phyloP scores from a whole-genome alignment of 92 coral and sea anemone species.

The Phenganax subtilis region DNA sequence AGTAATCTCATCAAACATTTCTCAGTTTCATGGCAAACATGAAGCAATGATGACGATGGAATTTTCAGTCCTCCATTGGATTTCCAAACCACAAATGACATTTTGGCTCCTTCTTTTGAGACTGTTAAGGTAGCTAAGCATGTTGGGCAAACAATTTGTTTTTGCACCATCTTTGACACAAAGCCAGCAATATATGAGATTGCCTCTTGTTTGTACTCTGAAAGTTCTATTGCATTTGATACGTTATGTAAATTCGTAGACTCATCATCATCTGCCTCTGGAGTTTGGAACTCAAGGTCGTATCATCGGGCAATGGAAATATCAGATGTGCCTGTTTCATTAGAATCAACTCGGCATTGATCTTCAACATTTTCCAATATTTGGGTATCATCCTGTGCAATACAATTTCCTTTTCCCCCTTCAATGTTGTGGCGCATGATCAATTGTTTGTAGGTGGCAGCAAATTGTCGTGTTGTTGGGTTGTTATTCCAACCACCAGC shows the following conservation, averaged over 20 bases:
- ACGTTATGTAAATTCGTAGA: background rate
- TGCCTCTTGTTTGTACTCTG: background rate
- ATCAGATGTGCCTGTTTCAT: background rate
- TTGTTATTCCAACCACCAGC: slow-evolving; percentile 18
- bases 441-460: slow-evolving; percentile 1
- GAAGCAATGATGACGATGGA: background rate
- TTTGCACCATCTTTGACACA: background rate
- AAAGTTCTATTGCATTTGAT: background rate
- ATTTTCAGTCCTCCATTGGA: background rate
- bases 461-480: background rate
- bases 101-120: background rate
- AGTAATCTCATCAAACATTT: background rate
- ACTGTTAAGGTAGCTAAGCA: background rate
- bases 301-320: background rate
- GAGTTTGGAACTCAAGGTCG: background rate
- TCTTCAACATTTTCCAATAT: background rate
- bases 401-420: background rate
- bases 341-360: background rate
- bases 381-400: background rate
- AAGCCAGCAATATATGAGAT: slow-evolving; percentile 1
- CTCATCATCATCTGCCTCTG: background rate
- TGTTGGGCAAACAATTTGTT: background rate
- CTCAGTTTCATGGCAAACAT: background rate
- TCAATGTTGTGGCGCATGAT: background rate
- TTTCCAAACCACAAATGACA: slow-evolving; percentile 12